Base-by-base conservation (phyloP, 2,888 invertebrate species). In the Flexamia atlantica region DNA sequence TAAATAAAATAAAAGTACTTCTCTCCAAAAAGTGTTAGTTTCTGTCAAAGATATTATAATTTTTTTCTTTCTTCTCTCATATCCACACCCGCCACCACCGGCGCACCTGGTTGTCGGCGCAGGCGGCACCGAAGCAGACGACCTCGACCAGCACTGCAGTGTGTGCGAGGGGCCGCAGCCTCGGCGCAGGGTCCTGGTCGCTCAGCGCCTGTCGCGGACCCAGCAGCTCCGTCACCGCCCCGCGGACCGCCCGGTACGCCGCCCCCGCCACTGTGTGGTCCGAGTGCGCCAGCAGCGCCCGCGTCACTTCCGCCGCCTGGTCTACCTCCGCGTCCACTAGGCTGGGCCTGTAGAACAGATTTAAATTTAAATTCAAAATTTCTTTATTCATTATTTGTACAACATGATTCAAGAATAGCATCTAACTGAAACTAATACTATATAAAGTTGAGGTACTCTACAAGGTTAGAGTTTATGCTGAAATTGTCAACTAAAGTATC, bases 71-170 rank as follows among this genome's bases (percentile, higher is more conserved):
- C n/a, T n/a, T n/a, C n/a, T n/a, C n/a, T n/a, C n/a, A n/a, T n/a
- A n/a, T n/a, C n/a, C n/a, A n/a, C n/a, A n/a, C n/a, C n/a, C n/a
- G n/a, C n/a, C n/a, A n/a, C n/a, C n/a, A 46, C 17, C 4, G 9
- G 72, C 83, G 85, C 89, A 92, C 91, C 88, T 90, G 88, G 50
- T 88, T 87, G 86, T 91, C 90, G 42, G 89, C 88, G 85, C 91
- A 92, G 12, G 90, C 91, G 14, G 93, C 88, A 68, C 95, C 95
- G 88, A 93, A 93, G 86, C 92, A 92, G 85, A 93, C 92, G 46
- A 95, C 93, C 90, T 95, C 94, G 0, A 91, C 92, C 80, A 95
- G 88, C 79, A 95, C 89, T 64, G 91, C 91, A 20, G 93, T 90
- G 85, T 93, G 92, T 84, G 93, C 90, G 12, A 86, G 72, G 57